Percentiles rank a stretch among this genome's conserved stretches.
phyloP scores from a whole-genome alignment of 2,797 vertebrate species.

The Tragelaphus eurycerus region DNA sequence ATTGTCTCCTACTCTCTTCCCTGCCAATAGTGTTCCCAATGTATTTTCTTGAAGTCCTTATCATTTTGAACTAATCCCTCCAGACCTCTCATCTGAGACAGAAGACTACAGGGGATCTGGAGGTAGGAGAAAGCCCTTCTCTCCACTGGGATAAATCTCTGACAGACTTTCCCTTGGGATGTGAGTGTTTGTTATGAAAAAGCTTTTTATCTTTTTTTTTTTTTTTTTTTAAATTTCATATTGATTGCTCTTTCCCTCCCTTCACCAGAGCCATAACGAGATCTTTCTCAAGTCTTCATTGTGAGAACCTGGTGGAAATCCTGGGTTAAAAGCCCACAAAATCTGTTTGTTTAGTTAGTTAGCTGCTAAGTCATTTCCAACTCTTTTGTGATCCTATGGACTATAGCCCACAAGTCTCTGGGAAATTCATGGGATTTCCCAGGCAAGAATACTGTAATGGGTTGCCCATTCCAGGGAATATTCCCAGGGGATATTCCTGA shows the following conservation, averaged over 20 bases:
- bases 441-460: background rate
- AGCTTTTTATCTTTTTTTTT: background rate
- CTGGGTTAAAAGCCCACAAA: background rate
- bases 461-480: background rate
- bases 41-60: background rate
- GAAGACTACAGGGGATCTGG: background rate
- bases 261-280: background rate
- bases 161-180: background rate
- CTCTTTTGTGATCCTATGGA: background rate
- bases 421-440: background rate
- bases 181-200: background rate
- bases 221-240: background rate
- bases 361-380: background rate
- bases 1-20: background rate
- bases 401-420: background rate
- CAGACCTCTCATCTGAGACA: background rate
- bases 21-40: background rate
- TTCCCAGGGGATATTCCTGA: background rate
- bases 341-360: background rate
- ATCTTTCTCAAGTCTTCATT: background rate
- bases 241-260: background rate
- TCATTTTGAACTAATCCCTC: background rate
- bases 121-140: background rate
- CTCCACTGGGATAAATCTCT: background rate
- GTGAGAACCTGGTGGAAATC: background rate